phyloP scores from a whole-genome alignment of 2,888 invertebrate species.

The Lycocerus yunnanus region DNA sequence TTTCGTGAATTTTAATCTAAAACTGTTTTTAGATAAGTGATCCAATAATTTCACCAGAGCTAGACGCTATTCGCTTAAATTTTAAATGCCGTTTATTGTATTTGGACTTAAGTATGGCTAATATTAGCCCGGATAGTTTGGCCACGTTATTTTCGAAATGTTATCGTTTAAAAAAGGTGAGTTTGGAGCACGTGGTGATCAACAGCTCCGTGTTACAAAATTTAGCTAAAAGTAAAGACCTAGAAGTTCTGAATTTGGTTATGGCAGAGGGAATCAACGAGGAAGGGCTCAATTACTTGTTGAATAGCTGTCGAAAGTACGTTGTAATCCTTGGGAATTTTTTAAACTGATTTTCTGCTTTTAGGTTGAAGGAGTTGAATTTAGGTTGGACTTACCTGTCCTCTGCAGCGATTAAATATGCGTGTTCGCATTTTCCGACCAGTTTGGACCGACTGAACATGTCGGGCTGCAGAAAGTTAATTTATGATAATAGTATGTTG shows the following conservation, averaged over 20 bases:
- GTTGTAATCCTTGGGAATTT: conserved; percentile 24
- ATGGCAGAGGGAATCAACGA: conserved; percentile 77
- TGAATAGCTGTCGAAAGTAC: conserved; percentile 65
- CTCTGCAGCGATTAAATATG: conserved; percentile 62
- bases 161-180: conserved; percentile 75
- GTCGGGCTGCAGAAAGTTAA: conserved; percentile 77
- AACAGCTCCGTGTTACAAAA: conserved; percentile 68
- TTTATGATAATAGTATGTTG: conserved; percentile 75
- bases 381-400: conserved; percentile 80
- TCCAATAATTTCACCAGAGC: conserved; percentile 59
- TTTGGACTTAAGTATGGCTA: conserved; percentile 83
- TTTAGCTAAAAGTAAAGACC: conserved; percentile 67
- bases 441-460: conserved; percentile 76
- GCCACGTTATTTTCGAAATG: conserved; percentile 67
- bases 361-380: conserved; percentile 72
- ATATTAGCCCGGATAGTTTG: conserved; percentile 64
- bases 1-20: conserved; percentile 10
- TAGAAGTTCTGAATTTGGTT: conserved; percentile 83
- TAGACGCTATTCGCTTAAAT: conserved; percentile 50
- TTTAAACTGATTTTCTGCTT: conserved; percentile 40
- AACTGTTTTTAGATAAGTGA: conserved; percentile 53
- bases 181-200: conserved; percentile 77
- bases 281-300: conserved; percentile 65
- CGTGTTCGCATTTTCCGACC: conserved; percentile 66
- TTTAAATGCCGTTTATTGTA: conserved; percentile 72